Evolutionary conservation across 2,888 invertebrate genomes (phyloP).

Genomic region (Rotaria magnacalcarata): DNA sequence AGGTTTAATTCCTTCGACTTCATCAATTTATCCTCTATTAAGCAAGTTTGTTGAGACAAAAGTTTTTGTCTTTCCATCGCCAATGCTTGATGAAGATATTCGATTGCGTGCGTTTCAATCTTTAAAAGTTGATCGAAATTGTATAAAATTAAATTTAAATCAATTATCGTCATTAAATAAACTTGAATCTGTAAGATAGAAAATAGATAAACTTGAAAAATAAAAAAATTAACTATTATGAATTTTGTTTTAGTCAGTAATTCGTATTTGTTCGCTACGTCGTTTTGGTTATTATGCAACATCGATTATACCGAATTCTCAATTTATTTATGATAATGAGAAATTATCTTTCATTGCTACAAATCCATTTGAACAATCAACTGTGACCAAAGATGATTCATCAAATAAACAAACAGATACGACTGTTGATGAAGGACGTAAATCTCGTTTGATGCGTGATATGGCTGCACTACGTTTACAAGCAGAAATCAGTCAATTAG

Average conservation of each 20-base stretch:
- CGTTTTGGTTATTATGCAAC: conserved; percentile 8
- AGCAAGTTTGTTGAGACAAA: conserved; percentile 40
- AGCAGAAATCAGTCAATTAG: conserved; percentile 79
- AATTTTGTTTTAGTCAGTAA: background rate
- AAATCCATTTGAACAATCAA: background rate
- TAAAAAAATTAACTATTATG: background rate
- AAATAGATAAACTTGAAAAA: background rate
- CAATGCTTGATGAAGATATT: conserved; percentile 40
- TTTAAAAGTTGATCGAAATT: conserved; percentile 37
- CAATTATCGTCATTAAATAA: conserved; percentile 37
- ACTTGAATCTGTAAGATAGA: conserved; percentile 38
- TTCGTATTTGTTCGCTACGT: background rate
- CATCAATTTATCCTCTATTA: conserved; percentile 17
- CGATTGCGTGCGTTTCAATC: conserved; percentile 40
- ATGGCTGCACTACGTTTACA: conserved; percentile 82
- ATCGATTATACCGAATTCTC: background rate
- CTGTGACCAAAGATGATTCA: too few species aligned
- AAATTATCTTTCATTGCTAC: background rate
- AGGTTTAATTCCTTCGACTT: background rate
- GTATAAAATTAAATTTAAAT: conserved; percentile 41
- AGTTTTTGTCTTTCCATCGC: conserved; percentile 20
- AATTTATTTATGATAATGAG: background rate
- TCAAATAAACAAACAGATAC: background rate
- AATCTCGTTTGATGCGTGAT: conserved; percentile 70
- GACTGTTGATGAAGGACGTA: conserved; percentile 55